Evolutionary conservation across 2,113 vertebrate species (phyloP).

Genomic region (Caretta caretta): DNA sequence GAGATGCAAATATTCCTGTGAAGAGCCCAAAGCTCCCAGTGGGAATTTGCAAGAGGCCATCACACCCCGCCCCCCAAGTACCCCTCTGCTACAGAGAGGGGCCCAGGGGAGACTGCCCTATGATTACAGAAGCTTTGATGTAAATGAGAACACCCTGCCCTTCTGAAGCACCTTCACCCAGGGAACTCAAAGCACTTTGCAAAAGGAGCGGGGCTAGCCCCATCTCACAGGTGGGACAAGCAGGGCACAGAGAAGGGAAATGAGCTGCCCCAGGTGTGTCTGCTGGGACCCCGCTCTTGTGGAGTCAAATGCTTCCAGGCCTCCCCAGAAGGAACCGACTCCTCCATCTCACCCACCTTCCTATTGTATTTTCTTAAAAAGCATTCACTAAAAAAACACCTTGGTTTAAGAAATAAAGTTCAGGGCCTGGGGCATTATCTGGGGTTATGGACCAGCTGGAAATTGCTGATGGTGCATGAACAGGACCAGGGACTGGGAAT

Average conservation of each 20-base stretch:
- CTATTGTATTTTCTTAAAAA: background rate
- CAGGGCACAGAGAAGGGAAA: background rate
- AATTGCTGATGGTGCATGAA: too few relatives aligned
- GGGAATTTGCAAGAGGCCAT: background rate
- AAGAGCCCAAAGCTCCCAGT: rapidly evolving
- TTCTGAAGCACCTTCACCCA: background rate
- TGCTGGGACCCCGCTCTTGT: background rate
- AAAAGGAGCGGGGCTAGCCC: background rate
- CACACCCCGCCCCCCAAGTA: background rate
- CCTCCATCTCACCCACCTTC: background rate
- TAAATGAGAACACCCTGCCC: background rate
- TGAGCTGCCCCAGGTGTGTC: background rate
- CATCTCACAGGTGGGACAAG: too few relatives aligned
- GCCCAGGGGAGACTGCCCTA: background rate
- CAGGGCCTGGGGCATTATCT: background rate
- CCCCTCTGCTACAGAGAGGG: background rate
- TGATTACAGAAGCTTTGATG: background rate
- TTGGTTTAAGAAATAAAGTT: background rate
- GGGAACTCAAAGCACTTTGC: background rate
- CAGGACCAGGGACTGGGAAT: too few relatives aligned
- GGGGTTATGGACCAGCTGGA: too few relatives aligned
- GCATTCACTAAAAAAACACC: background rate
- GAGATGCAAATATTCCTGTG: background rate
- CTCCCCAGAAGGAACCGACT: background rate
- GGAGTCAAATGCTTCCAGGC: background rate